Evolutionary conservation across 2,888 invertebrate genomes (phyloP).

Genomic region (Aspidiotus rigidus): DNA sequence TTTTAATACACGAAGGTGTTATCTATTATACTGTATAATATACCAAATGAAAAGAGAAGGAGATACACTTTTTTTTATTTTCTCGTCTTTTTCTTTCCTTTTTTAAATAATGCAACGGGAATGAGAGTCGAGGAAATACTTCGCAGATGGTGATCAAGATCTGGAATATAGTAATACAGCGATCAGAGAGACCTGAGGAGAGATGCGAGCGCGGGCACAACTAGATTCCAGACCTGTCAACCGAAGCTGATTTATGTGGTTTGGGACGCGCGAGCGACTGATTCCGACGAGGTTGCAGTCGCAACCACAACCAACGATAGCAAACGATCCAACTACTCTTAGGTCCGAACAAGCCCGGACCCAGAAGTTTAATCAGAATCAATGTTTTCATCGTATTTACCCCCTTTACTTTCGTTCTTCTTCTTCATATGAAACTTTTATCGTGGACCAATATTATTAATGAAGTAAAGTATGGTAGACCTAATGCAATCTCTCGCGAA

Average conservation of each 20-base stretch:
- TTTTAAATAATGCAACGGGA: conserved; percentile 13
- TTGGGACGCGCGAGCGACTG: conserved; percentile 37
- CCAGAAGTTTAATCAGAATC: conserved; percentile 28
- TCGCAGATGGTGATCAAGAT: conserved; percentile 32
- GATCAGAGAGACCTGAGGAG: conserved; percentile 25
- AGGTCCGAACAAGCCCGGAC: conserved; percentile 28
- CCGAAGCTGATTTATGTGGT: conserved; percentile 37
- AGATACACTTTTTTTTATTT: conserved; percentile 1
- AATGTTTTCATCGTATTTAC: conserved; percentile 15
- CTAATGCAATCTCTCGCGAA: too few species aligned
- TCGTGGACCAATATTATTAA: too few species aligned
- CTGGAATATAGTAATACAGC: conserved; percentile 31
- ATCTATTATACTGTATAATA: not conserved
- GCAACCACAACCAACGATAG: conserved; percentile 15
- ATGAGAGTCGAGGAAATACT: conserved; percentile 30
- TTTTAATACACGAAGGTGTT: conserved; percentile 3
- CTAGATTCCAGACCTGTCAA: conserved; percentile 38
- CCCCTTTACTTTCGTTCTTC: too few species aligned
- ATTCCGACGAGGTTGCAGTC: conserved; percentile 34
- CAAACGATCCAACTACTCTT: conserved; percentile 28
- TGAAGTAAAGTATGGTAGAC: too few species aligned
- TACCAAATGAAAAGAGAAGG: not conserved
- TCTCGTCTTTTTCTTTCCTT: not conserved
- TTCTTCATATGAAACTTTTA: too few species aligned
- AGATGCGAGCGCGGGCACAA: conserved; percentile 32